phyloP scores from a whole-genome alignment of 2,797 vertebrate species.

The Pangasius sanitwongsei region DNA sequence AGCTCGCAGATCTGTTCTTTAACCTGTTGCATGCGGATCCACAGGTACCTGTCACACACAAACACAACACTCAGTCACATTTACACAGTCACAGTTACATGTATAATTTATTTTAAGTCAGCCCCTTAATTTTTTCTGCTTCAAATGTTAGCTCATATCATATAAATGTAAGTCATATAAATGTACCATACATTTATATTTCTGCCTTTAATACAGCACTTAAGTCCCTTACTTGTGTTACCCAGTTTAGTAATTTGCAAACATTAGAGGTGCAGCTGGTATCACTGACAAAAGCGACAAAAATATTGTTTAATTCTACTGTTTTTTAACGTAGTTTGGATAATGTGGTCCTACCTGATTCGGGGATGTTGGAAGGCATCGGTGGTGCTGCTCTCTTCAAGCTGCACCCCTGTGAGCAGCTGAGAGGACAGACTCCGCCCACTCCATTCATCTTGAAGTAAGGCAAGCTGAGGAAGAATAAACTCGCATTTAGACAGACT shows the following conservation, averaged over 20 bases:
- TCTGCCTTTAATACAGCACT: no score
- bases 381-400: constrained; percentile 82
- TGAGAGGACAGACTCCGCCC: constrained; percentile 82
- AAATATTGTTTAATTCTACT: neutral
- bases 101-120: no score
- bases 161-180: neutral
- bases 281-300: neutral
- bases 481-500: neutral
- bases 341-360: constrained; percentile 77
- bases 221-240: neutral
- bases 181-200: no score
- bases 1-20: constrained; percentile 83
- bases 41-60: constrained; percentile 76
- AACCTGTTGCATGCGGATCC: constrained; percentile 85
- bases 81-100: no score
- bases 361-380: constrained; percentile 86
- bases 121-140: no score
- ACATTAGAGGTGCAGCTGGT: neutral
- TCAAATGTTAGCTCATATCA: no score
- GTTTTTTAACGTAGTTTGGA: neutral
- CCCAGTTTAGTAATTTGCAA: neutral
- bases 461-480: constrained; percentile 75
- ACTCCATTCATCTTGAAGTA: constrained; percentile 89
- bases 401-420: constrained; percentile 84
- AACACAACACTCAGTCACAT: no score